Base-by-base conservation (phyloP, 37 sponge, comb jelly and placozoan genomes). In the Sycon ciliatum region DNA sequence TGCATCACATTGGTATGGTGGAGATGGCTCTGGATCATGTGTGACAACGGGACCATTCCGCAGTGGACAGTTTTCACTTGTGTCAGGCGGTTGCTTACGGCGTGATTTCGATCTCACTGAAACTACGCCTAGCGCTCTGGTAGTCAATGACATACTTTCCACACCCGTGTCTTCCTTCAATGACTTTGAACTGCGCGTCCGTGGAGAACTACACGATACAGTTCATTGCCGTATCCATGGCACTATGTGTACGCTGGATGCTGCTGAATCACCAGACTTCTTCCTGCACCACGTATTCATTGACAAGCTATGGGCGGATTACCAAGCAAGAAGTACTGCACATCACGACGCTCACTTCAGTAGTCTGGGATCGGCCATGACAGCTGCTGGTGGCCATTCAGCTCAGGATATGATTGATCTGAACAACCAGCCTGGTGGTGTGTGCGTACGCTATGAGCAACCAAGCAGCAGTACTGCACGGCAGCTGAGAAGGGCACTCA, bases 241-340 rank as follows among this genome's bases (percentile, higher is more conserved):
- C 4, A 73, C 74, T 0, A 80, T 80, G 80, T 73, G 80, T 35
- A 49, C 74, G 49, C 0, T 20, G 5, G 67, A 80, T 36, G 22
- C 80, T 1, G 73, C 80, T 2, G 73, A 80, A 31, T 73, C 73
- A 52, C 80, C 80, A 0, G 74, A 74, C 24, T 80, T 80, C 74
- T 73, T 73, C 58, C 56, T 80, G 0, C 80, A 80, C 37, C 80
- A 80, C 36, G 80, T 73, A 3, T 80, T 62, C 53, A 31, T 80
- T 42, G 80, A 80, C 53, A 73, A 80, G 56, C 13, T 80, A 9
- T 80, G 80, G 80, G 54, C 65, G 9, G 80, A 63, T 38, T 80
- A 74, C 74, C 80, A 80, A 26, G 49, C 49, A 38, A 18, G 5
- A 3, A 69, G 71, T 38, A 40, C 42, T 1, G 71, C 2, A 37